Base-by-base conservation (phyloP, 2,797 vertebrate species). In the Hozukius guyotensis region DNA sequence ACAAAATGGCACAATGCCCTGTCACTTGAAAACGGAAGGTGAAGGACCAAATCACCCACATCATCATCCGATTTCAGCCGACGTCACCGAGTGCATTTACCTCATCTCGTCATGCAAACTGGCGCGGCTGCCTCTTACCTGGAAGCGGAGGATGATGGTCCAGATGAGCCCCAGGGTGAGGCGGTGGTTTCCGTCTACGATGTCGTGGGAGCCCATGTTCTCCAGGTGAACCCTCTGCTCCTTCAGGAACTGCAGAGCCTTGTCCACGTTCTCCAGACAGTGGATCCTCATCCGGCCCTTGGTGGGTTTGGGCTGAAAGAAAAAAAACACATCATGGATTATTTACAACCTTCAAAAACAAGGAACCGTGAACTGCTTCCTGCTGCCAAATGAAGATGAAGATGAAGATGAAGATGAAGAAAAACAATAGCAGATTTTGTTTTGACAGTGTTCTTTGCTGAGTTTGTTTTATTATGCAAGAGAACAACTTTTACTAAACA, bases 131-230 rank as follows among this genome's bases (percentile, higher is more conserved):
- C n/a, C 4, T 24, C 59, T 75, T 69, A 95, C 96, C 95, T 96
- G 95, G 94, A 99, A 99, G 90, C 98, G 95, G 75, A 99, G 96
- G 91, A 99, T 99, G 93, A 99, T 99, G 88, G 98, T 99, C 98
- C 98, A 99, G 92, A 99, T 99, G 71, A 99, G 97, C 57, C 98
- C 98, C 1, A 99, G 96, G 0, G 97, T 99, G 80, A 99, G 97
- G 49, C 98, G 96, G 94, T 99, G 98, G 95, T 99, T 99, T 22
- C 98, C 98, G 77, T 99, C 98, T 14, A 99, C 98, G 12, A 99
- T 99, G 94, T 99, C 98, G 10, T 99, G 98, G 59, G 98, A 99
- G 31, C 98, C 98, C 98, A 99, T 99, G 95, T 99, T 99, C 92
- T 99, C 98, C 80, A 99, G 96, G 90, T 99, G 98, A 20, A 99